A percentile compares a stretch with the other conserved stretches of the same genome.
Evolutionary conservation across 2,113 vertebrate species (phyloP).

Genomic region (rabbit (Oryctolagus cuniculus)): DNA sequence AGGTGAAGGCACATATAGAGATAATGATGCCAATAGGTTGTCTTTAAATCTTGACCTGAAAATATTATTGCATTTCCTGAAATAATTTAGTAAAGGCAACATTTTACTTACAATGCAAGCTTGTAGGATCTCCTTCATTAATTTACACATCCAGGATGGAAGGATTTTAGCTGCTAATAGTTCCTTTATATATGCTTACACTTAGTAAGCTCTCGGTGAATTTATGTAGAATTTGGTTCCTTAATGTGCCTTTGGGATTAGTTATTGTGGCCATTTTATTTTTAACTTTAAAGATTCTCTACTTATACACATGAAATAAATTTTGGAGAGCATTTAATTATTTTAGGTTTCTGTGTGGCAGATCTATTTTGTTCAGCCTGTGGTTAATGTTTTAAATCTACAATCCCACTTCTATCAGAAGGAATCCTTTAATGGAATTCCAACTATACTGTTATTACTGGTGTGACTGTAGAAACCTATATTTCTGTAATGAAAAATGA

Average conservation of each 20-base stretch:
- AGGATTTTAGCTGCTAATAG: neutral
- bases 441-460: neutral
- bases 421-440: constrained; percentile 34
- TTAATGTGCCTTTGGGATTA: neutral
- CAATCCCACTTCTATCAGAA: neutral
- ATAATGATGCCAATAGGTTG: neutral
- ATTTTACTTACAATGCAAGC: neutral
- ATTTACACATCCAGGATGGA: neutral
- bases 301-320: constrained; percentile 18
- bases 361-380: constrained; percentile 1
- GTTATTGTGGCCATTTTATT: neutral
- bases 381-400: constrained; percentile 46
- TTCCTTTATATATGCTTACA: neutral
- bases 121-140: neutral
- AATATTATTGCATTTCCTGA: constrained; percentile 28
- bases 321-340: constrained; percentile 7
- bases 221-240: neutral
- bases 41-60: constrained; percentile 53
- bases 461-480: constrained; percentile 22
- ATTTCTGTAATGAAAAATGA: constrained; percentile 35
- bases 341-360: constrained; percentile 43
- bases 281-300: neutral
- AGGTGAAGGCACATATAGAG: neutral
- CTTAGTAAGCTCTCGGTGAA: neutral
- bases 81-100: constrained; percentile 10